Conservation (phyloP, 2,888 invertebrate genomes). For the Automeris io region DNA sequence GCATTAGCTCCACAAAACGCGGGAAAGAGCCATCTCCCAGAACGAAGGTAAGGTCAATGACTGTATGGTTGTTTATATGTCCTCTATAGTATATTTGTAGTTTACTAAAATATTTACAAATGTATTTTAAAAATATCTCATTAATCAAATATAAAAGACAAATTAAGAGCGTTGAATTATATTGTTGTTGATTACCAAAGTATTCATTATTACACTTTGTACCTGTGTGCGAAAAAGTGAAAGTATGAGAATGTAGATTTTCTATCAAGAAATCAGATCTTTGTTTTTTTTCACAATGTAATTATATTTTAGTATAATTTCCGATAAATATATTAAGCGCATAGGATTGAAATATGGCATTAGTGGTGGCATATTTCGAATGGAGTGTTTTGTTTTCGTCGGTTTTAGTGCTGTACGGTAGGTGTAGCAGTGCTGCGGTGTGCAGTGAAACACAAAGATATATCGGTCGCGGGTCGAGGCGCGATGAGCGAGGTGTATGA, state of each 20-base stretch:
- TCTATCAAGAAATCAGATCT: too few species aligned
- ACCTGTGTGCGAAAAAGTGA: neutral
- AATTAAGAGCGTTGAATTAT: neutral
- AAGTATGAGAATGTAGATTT: too few species aligned
- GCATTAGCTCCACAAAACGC: constrained; percentile 73
- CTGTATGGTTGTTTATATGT: constrained; percentile 23
- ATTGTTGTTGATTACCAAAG: neutral
- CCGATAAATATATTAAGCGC: too few species aligned
- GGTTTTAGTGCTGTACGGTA: neutral
- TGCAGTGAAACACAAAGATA: constrained; percentile 8
- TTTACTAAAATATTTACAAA: neutral
- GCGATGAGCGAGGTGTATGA: constrained; percentile 62
- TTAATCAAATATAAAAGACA: neutral
- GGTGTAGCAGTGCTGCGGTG: neutral
- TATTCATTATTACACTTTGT: neutral
- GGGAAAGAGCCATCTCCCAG: constrained; percentile 75
- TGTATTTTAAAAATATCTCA: constrained; percentile 1
- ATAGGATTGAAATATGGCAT: too few species aligned
- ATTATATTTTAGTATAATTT: too few species aligned
- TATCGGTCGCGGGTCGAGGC: constrained; percentile 5
- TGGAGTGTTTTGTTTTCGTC: neutral
- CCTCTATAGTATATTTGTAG: neutral
- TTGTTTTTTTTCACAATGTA: too few species aligned
- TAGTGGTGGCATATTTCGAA: too few species aligned
- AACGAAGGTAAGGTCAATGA: constrained; percentile 73